A percentile compares a stretch with the other conserved stretches of the same genome.
phyloP scores from a whole-genome alignment of 2,113 vertebrate genomes.

The Manacus vitellinus region DNA sequence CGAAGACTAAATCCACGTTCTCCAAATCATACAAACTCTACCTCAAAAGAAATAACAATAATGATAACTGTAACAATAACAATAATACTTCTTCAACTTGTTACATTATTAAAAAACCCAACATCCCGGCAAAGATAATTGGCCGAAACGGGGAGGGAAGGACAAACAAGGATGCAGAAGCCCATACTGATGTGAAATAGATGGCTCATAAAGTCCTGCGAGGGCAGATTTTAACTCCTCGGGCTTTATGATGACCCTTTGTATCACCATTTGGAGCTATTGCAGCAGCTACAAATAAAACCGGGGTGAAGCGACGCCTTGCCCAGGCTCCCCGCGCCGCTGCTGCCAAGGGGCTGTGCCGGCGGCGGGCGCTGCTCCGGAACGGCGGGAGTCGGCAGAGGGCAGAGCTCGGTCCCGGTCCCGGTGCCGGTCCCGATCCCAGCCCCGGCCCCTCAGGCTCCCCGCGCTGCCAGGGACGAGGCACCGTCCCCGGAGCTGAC shows the following conservation, averaged over 20 bases:
- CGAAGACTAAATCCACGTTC: not conserved
- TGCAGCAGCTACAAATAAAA: accelerated
- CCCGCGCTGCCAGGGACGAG: accelerated
- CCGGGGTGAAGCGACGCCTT: accelerated
- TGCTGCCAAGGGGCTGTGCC: not conserved
- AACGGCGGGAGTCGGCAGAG: not conserved
- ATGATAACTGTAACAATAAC: not conserved
- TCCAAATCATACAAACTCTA: not conserved
- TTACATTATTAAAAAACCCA: not conserved
- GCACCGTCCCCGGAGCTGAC: accelerated
- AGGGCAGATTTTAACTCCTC: not conserved
- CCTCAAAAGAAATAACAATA: not conserved
- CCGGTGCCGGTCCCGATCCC: accelerated
- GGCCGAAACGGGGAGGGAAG: not conserved
- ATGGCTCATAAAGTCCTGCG: accelerated
- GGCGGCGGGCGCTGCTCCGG: accelerated
- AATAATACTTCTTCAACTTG: not conserved
- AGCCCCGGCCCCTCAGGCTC: accelerated
- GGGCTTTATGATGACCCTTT: not conserved
- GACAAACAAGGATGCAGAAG: not conserved
- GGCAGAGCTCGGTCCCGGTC: not conserved
- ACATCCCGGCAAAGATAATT: not conserved
- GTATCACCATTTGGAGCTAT: not conserved
- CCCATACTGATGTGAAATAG: accelerated
- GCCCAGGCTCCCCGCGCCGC: not conserved